Conservation (phyloP, 2,797 vertebrate species). For the Sebastes iracundus region DNA sequence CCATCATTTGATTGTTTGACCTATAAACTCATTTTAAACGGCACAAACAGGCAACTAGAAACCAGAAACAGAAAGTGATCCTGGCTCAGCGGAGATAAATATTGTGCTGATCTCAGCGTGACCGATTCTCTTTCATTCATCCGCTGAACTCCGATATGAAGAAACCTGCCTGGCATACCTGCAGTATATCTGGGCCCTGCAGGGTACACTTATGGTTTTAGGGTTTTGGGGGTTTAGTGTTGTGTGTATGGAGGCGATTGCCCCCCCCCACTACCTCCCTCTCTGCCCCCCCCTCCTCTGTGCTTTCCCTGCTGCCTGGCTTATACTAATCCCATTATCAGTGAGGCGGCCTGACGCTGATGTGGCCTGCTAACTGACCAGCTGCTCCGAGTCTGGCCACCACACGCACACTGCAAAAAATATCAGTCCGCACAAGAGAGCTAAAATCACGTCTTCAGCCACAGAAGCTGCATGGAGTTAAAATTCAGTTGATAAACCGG, state of each 20-base stretch:
- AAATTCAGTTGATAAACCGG: neutral
- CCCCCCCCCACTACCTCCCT: neutral
- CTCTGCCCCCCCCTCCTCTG: neutral
- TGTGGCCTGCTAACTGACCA: conserved; percentile 90
- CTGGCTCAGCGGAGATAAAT: neutral
- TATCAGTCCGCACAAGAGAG: neutral
- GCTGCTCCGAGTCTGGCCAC: conserved; percentile 90
- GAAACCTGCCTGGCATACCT: conserved; percentile 20
- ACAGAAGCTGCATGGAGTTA: neutral
- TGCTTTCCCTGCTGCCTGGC: conserved; percentile 74
- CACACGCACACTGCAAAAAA: conserved; percentile 44
- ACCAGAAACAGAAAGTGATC: neutral
- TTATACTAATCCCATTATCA: conserved; percentile 86
- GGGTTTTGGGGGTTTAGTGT: neutral
- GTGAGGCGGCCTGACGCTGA: conserved; percentile 81
- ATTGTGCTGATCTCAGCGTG: neutral
- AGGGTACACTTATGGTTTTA: neutral
- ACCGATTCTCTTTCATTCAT: neutral
- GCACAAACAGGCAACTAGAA: neutral
- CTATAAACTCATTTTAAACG: neutral
- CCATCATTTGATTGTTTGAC: neutral
- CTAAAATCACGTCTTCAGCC: neutral
- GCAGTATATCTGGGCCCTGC: conserved; percentile 10
- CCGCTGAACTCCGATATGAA: neutral
- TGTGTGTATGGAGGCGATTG: neutral